Evolutionary conservation across 2,113 vertebrate genomes (phyloP), one percentile per base, ranked within the genome.

Genomic region (Piprites chloris): DNA sequence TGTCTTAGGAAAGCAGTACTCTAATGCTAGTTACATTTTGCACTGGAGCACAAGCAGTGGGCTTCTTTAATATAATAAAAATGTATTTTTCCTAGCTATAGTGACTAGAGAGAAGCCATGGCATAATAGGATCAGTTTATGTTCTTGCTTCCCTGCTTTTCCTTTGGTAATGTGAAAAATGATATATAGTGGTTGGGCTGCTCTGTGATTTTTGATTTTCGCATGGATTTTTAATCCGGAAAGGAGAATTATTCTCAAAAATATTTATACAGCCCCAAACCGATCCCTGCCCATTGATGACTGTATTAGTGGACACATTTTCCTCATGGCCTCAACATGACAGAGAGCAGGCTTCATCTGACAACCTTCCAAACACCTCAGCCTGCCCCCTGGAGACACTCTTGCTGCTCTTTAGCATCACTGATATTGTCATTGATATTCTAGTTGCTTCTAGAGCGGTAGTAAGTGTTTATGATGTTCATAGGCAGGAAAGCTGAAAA

Each of bases 111-210:
- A 83, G 63, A 52, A 71, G 23, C 7, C 4, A 16, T 4, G 75
- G 39, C 11, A 44, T 14, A 41, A 59, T 6, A 84, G 37, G 23
- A 39, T 55, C 37, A 50, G 11, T 56, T 52, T 37, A 22, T 37
- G 19, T 33, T 30, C 41, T 53, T 53, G 61, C 16, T 52, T 77
- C 13, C 12, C 14, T 55, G 5, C 20, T 67, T 55, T 52, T 50
- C 14, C 12, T 17, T 55, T 33, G 18, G 12, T 33, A 50, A 44
- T 19, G 27, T 24, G 9, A 74, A 90, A 59, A 74, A 73, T 50
- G 11, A 0, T 3, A 21, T 26, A 4, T 8, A 1, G 0, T 33
- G 17, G 1, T 75, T 52, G 32, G 20, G 14, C 13, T 92, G 5
- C 20, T 68, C 32, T 59, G 20, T 37, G 69, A 28, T 8, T 81